Percentiles rank a stretch among this genome's conserved stretches.
Evolutionary conservation across 1,140 invertebrate species (phyloP).

Genomic region (Lamellibrachia luymesi): DNA sequence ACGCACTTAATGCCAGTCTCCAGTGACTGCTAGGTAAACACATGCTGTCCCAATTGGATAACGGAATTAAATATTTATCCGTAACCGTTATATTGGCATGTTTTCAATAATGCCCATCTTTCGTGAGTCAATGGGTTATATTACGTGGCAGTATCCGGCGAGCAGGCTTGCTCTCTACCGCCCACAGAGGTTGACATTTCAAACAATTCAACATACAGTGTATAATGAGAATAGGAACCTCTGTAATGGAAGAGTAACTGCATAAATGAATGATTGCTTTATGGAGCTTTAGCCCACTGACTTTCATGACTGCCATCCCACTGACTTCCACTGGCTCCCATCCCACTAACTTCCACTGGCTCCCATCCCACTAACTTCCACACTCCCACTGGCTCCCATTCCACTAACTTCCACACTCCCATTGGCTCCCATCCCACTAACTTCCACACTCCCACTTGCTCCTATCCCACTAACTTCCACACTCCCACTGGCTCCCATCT

Average conservation of each 20-base stretch:
- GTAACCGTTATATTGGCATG: neutral
- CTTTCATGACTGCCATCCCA: neutral
- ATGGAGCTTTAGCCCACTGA: no score
- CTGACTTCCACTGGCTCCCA: neutral
- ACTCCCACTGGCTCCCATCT: no score
- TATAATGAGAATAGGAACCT: neutral
- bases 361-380: no score
- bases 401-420: neutral
- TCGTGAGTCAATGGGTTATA: neutral
- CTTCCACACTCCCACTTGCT: no score
- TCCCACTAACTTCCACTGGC: neutral
- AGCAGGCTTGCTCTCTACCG: neutral
- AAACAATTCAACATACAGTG: neutral
- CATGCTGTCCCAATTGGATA: neutral
- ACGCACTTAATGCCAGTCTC: neutral
- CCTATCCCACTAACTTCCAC: no score
- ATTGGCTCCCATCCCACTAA: neutral
- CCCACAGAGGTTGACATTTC: neutral
- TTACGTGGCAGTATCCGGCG: neutral
- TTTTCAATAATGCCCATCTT: neutral
- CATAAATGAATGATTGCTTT: neutral
- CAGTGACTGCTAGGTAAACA: neutral
- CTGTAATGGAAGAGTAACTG: neutral
- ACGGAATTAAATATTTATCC: neutral
- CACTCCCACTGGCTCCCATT: no score